Evolutionary conservation across 1,140 invertebrate genomes (phyloP).

Genomic region (Nomia melanderi): DNA sequence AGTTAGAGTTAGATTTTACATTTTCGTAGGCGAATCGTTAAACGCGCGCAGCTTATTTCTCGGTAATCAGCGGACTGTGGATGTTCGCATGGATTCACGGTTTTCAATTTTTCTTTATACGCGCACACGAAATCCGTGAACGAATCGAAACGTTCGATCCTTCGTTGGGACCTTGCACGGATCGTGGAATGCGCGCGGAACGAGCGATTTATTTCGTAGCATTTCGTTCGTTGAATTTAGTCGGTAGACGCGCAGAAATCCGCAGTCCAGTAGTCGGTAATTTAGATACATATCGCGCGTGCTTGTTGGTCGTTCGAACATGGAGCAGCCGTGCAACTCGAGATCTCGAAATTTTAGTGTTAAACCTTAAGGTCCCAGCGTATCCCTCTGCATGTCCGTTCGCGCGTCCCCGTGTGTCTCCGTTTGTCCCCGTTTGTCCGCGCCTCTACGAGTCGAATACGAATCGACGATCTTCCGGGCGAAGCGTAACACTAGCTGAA

Average conservation of each 20-base stretch:
- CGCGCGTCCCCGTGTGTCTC: too few relatives aligned
- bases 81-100: too few relatives aligned
- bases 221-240: too few relatives aligned
- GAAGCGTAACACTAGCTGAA: neutral
- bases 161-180: too few relatives aligned
- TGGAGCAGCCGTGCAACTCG: neutral
- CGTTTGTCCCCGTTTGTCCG: neutral
- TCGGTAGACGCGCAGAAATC: too few relatives aligned
- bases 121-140: too few relatives aligned
- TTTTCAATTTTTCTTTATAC: too few relatives aligned
- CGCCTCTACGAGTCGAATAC: conserved; percentile 12
- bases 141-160: too few relatives aligned
- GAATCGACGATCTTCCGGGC: too few relatives aligned
- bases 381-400: neutral
- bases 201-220: too few relatives aligned
- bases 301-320: conserved; percentile 34
- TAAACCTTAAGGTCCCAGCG: neutral
- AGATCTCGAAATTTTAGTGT: neutral
- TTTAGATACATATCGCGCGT: conserved; percentile 43
- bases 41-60: conserved; percentile 14
- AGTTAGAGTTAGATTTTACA: neutral
- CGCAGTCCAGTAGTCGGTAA: neutral
- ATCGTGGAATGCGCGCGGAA: too few relatives aligned
- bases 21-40: neutral
- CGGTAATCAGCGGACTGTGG: neutral